phyloP scores from a whole-genome alignment of 92 coral and sea anemone species.

The Phymanthus crucifer region DNA sequence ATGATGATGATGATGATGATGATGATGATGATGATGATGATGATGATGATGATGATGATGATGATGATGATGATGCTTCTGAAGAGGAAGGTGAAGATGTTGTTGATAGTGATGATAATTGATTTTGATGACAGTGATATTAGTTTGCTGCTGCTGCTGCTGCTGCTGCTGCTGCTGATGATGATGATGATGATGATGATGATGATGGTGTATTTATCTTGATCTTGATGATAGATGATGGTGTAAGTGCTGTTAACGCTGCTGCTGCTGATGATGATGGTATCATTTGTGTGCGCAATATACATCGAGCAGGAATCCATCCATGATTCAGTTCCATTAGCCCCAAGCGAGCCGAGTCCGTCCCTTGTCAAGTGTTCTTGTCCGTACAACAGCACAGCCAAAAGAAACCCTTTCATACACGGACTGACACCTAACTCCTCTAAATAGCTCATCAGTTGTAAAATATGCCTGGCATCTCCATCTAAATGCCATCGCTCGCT shows the following conservation, averaged over 20 bases:
- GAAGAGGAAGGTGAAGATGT: too few relatives aligned
- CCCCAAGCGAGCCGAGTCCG: too few relatives aligned
- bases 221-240: neutral
- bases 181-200: neutral
- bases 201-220: neutral
- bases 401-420: neutral
- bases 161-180: neutral
- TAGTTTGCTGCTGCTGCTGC: too few relatives aligned
- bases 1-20: too few relatives aligned
- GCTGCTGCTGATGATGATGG: neutral
- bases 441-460: neutral
- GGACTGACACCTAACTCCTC: neutral
- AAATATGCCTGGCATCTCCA: slow-evolving; percentile 4
- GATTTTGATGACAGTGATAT: neutral
- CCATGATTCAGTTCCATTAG: too few relatives aligned
- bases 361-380: neutral
- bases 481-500: neutral
- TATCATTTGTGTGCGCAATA: neutral
- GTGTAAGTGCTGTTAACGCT: neutral
- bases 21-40: too few relatives aligned
- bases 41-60: too few relatives aligned
- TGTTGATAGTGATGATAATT: neutral
- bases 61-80: too few relatives aligned
- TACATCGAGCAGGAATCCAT: too few relatives aligned
- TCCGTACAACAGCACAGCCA: neutral